Evolutionary conservation across 2,888 invertebrate genomes (phyloP).

Genomic region (Erynnis tages): DNA sequence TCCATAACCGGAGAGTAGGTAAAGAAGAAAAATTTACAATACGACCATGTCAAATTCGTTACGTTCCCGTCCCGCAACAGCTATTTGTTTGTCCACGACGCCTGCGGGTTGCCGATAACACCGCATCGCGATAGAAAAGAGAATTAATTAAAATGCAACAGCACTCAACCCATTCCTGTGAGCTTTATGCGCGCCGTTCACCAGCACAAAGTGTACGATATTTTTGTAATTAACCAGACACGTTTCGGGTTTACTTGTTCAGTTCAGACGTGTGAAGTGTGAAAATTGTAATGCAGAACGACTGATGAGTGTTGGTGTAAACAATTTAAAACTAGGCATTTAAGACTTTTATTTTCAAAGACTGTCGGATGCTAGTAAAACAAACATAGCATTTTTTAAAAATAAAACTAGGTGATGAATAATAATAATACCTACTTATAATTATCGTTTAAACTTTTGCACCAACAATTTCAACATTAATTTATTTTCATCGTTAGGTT

Average conservation of each 20-base stretch:
- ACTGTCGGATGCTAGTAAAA: no score
- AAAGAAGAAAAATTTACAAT: conserved; percentile 52
- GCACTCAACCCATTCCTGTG: conserved; percentile 71
- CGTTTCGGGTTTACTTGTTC: conserved; percentile 20
- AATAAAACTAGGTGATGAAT: no score
- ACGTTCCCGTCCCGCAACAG: conserved; percentile 55
- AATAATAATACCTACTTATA: no score
- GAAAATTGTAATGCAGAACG: background rate
- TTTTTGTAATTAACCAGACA: conserved; percentile 46
- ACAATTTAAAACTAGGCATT: no score
- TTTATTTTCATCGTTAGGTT: no score
- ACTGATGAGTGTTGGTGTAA: background rate
- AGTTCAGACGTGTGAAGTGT: background rate
- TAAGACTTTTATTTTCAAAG: no score
- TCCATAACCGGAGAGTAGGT: conserved; percentile 12
- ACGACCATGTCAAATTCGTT: conserved; percentile 66
- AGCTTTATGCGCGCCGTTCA: conserved; percentile 54
- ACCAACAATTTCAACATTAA: no score
- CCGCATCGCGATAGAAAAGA: conserved; percentile 77
- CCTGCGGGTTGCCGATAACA: conserved; percentile 72
- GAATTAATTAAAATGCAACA: conserved; percentile 81
- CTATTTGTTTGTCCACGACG: conserved; percentile 73
- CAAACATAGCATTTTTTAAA: no score
- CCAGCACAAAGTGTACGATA: conserved; percentile 43
- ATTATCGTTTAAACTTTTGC: no score